These are phyloP conservation scores for Apamea crenata DNA, from an alignment of 2,888 invertebrate species.

Conservation along the genomic window DNA sequence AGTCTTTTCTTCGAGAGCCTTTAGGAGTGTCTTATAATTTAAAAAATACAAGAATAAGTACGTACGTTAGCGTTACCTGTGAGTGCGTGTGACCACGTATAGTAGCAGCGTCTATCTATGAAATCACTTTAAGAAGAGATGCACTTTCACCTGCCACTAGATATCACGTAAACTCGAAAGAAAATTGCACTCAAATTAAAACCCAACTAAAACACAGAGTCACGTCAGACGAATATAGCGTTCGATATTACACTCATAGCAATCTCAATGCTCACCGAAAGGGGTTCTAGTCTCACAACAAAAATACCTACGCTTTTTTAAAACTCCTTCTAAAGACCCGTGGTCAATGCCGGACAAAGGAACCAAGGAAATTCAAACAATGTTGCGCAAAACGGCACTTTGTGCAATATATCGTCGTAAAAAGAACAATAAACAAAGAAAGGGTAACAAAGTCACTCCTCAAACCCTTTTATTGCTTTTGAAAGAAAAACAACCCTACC, in stretches of 20 bases:
- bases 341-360: slow-evolving; percentile 65
- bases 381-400: slow-evolving; percentile 80
- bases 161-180: not conserved
- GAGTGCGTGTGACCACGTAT: not conserved
- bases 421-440: slow-evolving; percentile 82
- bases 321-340: slow-evolving; percentile 35
- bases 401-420: slow-evolving; percentile 82
- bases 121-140: not conserved
- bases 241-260: slow-evolving; percentile 52
- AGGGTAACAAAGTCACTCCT: slow-evolving; percentile 84
- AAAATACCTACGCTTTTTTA: slow-evolving; percentile 38
- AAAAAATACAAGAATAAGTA: not conserved
- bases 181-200: not conserved
- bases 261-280: slow-evolving; percentile 48
- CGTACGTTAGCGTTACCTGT: slow-evolving; percentile 3
- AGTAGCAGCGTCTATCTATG: not conserved
- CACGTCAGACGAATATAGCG: slow-evolving; percentile 47
- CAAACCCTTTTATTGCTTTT: slow-evolving; percentile 85
- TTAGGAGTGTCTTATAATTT: not conserved
- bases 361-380: slow-evolving; percentile 71
- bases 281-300: slow-evolving; percentile 43
- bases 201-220: slow-evolving; percentile 13
- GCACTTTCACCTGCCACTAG: not conserved
- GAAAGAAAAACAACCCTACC: slow-evolving; percentile 88
- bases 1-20: not conserved